Evolutionary conservation across 1,140 invertebrate genomes (phyloP).

Genomic region (Cylas formicarius): DNA sequence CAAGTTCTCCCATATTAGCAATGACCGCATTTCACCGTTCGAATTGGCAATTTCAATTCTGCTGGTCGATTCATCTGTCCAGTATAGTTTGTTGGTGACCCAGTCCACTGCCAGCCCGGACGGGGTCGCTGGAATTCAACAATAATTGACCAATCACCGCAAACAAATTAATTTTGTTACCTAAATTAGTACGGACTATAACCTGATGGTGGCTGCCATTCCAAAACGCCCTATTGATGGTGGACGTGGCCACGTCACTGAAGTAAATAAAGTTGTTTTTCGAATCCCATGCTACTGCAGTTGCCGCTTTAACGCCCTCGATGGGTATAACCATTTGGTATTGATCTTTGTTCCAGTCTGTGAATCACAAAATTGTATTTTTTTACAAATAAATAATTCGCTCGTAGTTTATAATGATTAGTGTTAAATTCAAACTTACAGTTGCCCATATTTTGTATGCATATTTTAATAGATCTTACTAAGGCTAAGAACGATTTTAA

Average conservation of each 20-base stretch:
- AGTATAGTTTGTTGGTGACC: slow-evolving; percentile 80
- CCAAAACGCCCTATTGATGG: slow-evolving; percentile 69
- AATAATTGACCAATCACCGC: neutral
- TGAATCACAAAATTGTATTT: no score
- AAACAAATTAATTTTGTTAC: slow-evolving; percentile 41
- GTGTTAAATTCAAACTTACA: no score
- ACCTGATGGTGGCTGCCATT: slow-evolving; percentile 71
- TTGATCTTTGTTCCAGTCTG: no score
- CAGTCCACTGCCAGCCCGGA: slow-evolving; percentile 78
- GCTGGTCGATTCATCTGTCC: slow-evolving; percentile 77
- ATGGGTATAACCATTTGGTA: slow-evolving; percentile 60
- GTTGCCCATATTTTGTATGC: no score
- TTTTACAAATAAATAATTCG: no score
- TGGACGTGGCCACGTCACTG: slow-evolving; percentile 77
- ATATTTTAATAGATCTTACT: no score
- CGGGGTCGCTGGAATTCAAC: slow-evolving; percentile 42
- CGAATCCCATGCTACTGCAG: slow-evolving; percentile 78
- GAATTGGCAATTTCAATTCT: slow-evolving; percentile 75
- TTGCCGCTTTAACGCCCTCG: slow-evolving; percentile 71
- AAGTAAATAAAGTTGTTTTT: slow-evolving; percentile 75
- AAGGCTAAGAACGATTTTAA: no score
- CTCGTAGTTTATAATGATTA: no score
- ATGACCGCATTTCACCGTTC: slow-evolving; percentile 66
- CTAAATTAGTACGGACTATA: slow-evolving; percentile 58
- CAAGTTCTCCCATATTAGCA: slow-evolving; percentile 72